Conservation (phyloP, 2,113 vertebrate genomes). For the Lamprotornis superbus region DNA sequence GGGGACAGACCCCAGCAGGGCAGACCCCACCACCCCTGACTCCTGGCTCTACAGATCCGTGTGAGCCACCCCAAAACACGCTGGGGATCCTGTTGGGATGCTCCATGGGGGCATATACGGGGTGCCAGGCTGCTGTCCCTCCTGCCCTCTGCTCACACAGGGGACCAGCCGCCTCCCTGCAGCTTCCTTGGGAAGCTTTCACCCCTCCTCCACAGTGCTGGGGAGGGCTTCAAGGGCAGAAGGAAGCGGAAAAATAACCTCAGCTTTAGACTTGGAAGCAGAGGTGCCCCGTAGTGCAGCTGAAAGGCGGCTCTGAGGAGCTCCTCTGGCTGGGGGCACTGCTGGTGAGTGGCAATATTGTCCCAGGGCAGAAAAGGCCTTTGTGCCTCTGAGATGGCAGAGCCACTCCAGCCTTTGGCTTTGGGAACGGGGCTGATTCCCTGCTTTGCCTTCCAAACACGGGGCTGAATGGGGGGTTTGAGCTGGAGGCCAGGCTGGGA, state of each 20-base stretch:
- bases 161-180: neutral
- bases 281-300: neutral
- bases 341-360: conserved; percentile 54
- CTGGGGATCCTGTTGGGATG: neutral
- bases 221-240: neutral
- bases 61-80: fast-evolving
- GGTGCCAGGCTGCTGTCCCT: neutral
- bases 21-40: neutral
- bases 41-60: neutral
- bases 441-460: conserved; percentile 8
- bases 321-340: neutral
- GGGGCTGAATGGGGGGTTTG: conserved; percentile 18
- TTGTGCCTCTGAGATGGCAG: conserved; percentile 22
- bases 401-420: conserved; percentile 32
- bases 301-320: conserved; percentile 37
- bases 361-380: conserved; percentile 53
- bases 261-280: neutral
- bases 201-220: neutral
- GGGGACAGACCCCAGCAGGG: neutral
- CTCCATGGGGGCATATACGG: fast-evolving
- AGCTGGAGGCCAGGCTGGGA: neutral
- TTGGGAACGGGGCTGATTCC: neutral
- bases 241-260: conserved; percentile 17
- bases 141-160: neutral
- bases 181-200: neutral